A percentile compares a stretch with the other conserved stretches of the same genome.
phyloP scores from a whole-genome alignment of 1,140 invertebrate genomes.

The Papilio aristodemus region DNA sequence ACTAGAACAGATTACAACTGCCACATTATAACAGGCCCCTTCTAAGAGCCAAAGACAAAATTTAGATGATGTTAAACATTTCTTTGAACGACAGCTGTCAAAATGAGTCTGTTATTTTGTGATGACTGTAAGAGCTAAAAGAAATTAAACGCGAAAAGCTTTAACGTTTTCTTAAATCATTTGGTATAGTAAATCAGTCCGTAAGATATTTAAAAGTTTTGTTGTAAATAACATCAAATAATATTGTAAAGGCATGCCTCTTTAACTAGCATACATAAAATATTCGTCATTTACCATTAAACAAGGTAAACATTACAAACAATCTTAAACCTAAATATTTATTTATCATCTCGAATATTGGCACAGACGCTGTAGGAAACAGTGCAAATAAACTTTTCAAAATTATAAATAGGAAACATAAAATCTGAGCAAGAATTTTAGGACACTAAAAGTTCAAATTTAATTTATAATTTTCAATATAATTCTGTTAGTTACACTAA shows the following conservation, averaged over 20 bases:
- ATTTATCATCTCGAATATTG: slow-evolving; percentile 25
- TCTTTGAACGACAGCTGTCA: slow-evolving; percentile 1
- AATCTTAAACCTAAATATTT: slow-evolving; percentile 27
- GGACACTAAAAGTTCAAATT: slow-evolving; percentile 34
- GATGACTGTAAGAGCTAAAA: background rate
- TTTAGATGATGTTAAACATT: background rate
- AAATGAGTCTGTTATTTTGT: slow-evolving; percentile 10
- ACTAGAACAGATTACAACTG: slow-evolving; percentile 1
- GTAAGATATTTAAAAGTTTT: background rate
- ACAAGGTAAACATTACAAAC: slow-evolving; percentile 15
- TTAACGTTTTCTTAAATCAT: background rate
- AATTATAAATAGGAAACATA: slow-evolving; percentile 52
- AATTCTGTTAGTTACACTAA: slow-evolving; percentile 21
- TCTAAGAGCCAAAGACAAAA: background rate
- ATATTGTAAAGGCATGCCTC: slow-evolving; percentile 21
- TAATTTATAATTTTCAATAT: slow-evolving; percentile 2
- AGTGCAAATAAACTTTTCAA: slow-evolving; percentile 23
- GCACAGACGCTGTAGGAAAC: slow-evolving; percentile 25
- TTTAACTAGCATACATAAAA: slow-evolving; percentile 17
- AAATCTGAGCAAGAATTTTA: slow-evolving; percentile 43
- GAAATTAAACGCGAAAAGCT: background rate
- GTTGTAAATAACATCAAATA: slow-evolving; percentile 1
- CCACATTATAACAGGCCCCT: background rate
- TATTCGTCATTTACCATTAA: slow-evolving; percentile 16
- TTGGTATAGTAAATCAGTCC: slow-evolving; percentile 25